These are phyloP conservation scores for Diabrotica balteata DNA, from an alignment of 2,888 invertebrate species.

Conservation along the genomic window DNA sequence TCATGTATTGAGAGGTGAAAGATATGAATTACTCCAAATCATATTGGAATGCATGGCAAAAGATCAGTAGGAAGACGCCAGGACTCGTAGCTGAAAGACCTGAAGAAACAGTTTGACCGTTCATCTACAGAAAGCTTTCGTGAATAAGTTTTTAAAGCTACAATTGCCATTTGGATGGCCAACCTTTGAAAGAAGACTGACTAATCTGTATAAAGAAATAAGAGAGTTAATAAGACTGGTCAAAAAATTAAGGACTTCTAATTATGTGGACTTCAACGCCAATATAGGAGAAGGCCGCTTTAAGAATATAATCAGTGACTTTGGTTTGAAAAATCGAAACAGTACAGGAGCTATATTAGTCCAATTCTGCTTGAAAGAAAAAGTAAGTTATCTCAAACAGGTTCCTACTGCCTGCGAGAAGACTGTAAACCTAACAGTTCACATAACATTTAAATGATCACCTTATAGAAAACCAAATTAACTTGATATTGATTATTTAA, in stretches of 20 bases:
- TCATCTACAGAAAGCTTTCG: no score
- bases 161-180: no score
- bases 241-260: slow-evolving; percentile 7
- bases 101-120: no score
- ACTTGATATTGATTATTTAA: slow-evolving; percentile 1
- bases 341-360: slow-evolving; percentile 1
- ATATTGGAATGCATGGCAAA: no score
- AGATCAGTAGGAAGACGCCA: no score
- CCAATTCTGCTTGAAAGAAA: not conserved
- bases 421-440: slow-evolving; percentile 6
- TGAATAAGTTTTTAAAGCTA: no score
- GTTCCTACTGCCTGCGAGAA: slow-evolving; percentile 3
- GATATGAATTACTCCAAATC: no score
- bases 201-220: not conserved
- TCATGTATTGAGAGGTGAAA: no score
- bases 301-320: not conserved
- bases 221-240: not conserved
- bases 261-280: not conserved
- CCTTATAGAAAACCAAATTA: not conserved
- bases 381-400: not conserved
- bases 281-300: slow-evolving; percentile 6
- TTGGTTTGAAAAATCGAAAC: not conserved
- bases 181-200: not conserved
- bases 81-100: no score
- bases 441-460: not conserved